Conservation (phyloP, 2,113 vertebrate species). For the Rattus norvegicus region GRCr8 NC_086027.1:97870001-97870500, state of each 20-base stretch:
- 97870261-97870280: neutral
- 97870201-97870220: neutral
- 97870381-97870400: rapidly evolving
- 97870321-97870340: constrained; percentile 80
- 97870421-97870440: rapidly evolving
- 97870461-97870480: rapidly evolving
- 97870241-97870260: rapidly evolving
- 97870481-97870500: rapidly evolving
- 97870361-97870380: constrained; percentile 61
- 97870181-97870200: neutral
- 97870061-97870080: too few species aligned
- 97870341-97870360: constrained; percentile 80
- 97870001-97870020: rapidly evolving
- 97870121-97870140: rapidly evolving
- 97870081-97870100: rapidly evolving
- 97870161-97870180: neutral
- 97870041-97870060: rapidly evolving
- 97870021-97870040: neutral
- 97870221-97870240: neutral
- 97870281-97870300: neutral
- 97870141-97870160: neutral
- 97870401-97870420: neutral
- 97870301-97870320: constrained; percentile 38
- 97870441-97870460: rapidly evolving
- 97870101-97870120: neutral